Percentiles rank a stretch among this genome's conserved stretches.
These are phyloP conservation scores for Phorcus lineatus DNA, from an alignment of 2,888 invertebrate species.

Conservation along the genomic window DNA sequence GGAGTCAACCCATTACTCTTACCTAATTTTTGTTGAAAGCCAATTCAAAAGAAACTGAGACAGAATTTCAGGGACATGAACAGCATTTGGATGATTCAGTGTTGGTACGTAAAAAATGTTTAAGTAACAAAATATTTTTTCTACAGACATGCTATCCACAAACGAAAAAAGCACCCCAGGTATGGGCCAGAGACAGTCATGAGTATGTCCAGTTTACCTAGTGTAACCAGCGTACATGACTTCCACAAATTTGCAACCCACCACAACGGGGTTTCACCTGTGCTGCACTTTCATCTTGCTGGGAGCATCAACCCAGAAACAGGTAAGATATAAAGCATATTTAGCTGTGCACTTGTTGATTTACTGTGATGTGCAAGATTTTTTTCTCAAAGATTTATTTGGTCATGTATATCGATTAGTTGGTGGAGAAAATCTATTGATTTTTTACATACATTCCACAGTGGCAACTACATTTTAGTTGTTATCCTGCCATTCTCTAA, in stretches of 20 bases:
- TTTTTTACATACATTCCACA: no score
- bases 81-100: neutral
- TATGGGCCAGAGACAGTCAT: constrained; percentile 63
- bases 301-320: constrained; percentile 77
- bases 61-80: neutral
- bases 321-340: constrained; percentile 53
- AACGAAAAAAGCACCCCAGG: constrained; percentile 62
- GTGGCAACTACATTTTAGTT: no score
- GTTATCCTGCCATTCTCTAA: no score
- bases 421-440: no score
- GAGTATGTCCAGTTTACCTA: constrained; percentile 58
- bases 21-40: no score
- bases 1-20: no score
- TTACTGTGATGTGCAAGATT: no score
- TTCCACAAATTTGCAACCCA: constrained; percentile 92
- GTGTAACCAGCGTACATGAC: constrained; percentile 93
- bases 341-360: no score
- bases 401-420: no score
- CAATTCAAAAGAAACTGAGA: no score
- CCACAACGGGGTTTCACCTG: constrained; percentile 84
- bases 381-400: no score
- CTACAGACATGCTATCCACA: constrained; percentile 69
- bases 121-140: neutral
- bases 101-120: no score
- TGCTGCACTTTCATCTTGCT: constrained; percentile 96